Conservation (phyloP, 2,113 vertebrate species). For the Tautogolabrus adspersus region DNA sequence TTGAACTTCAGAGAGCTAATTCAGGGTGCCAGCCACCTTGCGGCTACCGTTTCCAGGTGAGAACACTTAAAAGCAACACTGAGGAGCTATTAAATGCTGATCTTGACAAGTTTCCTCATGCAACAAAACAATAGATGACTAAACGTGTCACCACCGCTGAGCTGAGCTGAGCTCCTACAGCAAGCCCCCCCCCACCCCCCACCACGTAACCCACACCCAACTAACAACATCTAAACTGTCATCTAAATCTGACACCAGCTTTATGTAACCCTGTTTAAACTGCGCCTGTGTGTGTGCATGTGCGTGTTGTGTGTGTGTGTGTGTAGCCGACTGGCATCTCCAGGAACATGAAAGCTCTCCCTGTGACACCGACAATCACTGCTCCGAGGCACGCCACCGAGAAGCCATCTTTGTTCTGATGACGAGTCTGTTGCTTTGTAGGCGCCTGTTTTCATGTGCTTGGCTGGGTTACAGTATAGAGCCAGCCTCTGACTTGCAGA, state of each 20-base stretch:
- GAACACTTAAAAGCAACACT: constrained; percentile 75
- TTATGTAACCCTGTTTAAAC: constrained; percentile 82
- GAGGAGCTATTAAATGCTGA: constrained; percentile 84
- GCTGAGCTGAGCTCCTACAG: constrained; percentile 72
- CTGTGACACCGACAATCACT: constrained; percentile 81
- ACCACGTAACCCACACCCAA: constrained; percentile 62
- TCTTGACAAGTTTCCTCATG: constrained; percentile 83
- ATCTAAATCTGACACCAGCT: constrained; percentile 82
- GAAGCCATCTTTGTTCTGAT: constrained; percentile 80
- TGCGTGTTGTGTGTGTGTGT: neutral
- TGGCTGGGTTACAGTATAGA: constrained; percentile 82
- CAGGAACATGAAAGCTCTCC: constrained; percentile 74
- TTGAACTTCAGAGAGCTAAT: constrained; percentile 84
- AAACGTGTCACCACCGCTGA: constrained; percentile 74
- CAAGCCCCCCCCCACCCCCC: constrained; percentile 47
- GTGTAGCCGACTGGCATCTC: constrained; percentile 74
- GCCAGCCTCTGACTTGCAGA: constrained; percentile 79
- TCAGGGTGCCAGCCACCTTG: constrained; percentile 79
- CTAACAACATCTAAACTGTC: constrained; percentile 80
- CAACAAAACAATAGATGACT: constrained; percentile 83
- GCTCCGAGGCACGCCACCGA: constrained; percentile 81
- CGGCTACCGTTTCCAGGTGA: constrained; percentile 80
- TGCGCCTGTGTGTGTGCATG: constrained; percentile 40
- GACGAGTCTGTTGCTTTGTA: constrained; percentile 81
- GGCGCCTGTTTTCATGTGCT: constrained; percentile 74